phyloP scores from a whole-genome alignment of 92 coral and sea anemone genomes.

The Heteractis magnifica region DNA sequence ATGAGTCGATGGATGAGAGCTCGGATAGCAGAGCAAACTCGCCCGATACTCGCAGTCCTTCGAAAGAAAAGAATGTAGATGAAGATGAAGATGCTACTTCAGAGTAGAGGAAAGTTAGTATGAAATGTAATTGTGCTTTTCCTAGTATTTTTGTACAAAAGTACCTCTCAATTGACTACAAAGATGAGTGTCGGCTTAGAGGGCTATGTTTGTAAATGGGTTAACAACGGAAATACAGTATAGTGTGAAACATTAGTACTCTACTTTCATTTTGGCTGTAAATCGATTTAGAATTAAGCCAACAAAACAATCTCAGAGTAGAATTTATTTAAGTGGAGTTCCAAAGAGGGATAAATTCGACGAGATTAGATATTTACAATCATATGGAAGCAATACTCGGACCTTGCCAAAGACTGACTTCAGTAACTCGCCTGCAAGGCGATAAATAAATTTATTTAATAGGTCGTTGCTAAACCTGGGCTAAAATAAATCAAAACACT shows the following conservation, averaged over 20 bases:
- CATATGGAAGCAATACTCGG: neutral
- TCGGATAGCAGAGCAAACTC: slow-evolving; percentile 13
- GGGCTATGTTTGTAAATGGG: slow-evolving; percentile 14
- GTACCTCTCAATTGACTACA: slow-evolving; percentile 5
- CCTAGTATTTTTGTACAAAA: neutral
- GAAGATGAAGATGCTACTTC: slow-evolving; percentile 19
- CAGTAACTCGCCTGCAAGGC: neutral
- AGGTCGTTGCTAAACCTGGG: neutral
- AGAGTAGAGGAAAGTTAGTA: slow-evolving; percentile 15
- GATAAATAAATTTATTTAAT: slow-evolving; percentile 5
- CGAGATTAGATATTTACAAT: neutral
- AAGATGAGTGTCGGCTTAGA: neutral
- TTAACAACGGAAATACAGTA: slow-evolving; percentile 14
- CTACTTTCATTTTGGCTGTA: slow-evolving; percentile 5
- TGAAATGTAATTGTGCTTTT: neutral
- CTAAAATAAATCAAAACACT: neutral
- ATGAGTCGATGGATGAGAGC: slow-evolving; percentile 47
- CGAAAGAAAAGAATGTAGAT: slow-evolving; percentile 10
- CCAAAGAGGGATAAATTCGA: neutral
- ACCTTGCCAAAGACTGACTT: neutral
- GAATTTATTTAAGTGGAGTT: neutral
- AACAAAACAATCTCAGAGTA: neutral
- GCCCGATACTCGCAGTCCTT: slow-evolving; percentile 4
- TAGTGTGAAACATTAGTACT: slow-evolving; percentile 11
- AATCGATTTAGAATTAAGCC: slow-evolving; percentile 1